A percentile compares a stretch with the other conserved stretches of the same genome.
These are phyloP conservation scores for Eleutherodactylus coqui DNA, from an alignment of 2,797 vertebrate genomes.

Conservation along the genomic window DNA sequence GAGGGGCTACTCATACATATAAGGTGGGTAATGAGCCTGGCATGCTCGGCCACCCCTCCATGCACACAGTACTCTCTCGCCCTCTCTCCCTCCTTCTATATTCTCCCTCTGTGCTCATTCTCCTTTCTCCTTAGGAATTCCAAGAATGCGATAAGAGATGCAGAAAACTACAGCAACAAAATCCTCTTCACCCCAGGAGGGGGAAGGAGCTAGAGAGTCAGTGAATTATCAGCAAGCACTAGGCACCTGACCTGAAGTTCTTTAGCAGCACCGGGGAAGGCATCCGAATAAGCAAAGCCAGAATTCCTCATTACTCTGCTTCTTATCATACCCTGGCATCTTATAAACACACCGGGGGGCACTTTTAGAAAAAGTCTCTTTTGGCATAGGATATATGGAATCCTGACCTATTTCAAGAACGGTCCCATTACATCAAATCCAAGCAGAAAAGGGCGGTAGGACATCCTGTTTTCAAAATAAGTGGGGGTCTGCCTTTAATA, in stretches of 20 bases:
- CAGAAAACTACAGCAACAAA: conserved; percentile 49
- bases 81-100: conserved; percentile 29
- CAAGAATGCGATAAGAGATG: conserved; percentile 57
- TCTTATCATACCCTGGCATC: conserved; percentile 12
- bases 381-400: not conserved
- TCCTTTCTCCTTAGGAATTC: conserved; percentile 52
- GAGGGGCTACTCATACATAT: conserved; percentile 10
- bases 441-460: too few species aligned
- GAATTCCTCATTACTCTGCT: not conserved
- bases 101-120: conserved; percentile 39
- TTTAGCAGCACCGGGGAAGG: not conserved
- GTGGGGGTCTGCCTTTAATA: too few species aligned
- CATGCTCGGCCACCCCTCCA: not conserved
- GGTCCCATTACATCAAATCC: too few species aligned
- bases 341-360: not conserved
- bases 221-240: conserved; percentile 8
- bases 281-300: not conserved
- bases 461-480: too few species aligned
- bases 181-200: conserved; percentile 39
- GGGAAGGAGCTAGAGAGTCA: conserved; percentile 10
- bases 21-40: conserved; percentile 23
- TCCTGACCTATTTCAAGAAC: too few species aligned
- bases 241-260: conserved; percentile 32
- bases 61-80: not conserved
- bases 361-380: not conserved